phyloP scores from a whole-genome alignment of 1,140 invertebrate species.

The Neoseiulus cucumeris region DNA sequence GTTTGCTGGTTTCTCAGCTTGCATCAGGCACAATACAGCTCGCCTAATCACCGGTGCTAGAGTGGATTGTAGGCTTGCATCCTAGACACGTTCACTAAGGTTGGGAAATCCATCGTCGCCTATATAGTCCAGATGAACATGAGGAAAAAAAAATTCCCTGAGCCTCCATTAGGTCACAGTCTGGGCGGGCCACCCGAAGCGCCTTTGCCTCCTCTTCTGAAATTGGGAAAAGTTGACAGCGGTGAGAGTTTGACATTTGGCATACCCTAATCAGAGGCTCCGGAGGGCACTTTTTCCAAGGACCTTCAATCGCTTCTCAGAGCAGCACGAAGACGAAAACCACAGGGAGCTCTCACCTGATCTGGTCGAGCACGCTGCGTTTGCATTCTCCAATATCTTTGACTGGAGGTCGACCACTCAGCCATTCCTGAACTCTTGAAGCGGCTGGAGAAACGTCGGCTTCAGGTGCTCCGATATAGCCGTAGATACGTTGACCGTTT shows the following conservation, averaged over 20 bases:
- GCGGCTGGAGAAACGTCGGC: not conserved
- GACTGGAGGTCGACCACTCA: not conserved
- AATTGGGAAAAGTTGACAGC: not conserved
- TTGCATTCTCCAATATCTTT: slow-evolving; percentile 5
- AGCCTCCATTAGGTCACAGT: no score
- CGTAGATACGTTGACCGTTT: not conserved
- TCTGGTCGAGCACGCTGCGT: slow-evolving; percentile 7
- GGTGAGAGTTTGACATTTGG: not conserved
- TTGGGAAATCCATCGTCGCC: no score
- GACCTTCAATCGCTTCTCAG: not conserved
- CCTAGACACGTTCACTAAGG: no score
- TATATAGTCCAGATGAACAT: no score
- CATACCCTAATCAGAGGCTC: not conserved
- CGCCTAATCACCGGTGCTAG: no score
- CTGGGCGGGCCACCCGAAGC: not conserved
- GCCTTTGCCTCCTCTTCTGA: not conserved
- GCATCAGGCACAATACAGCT: no score
- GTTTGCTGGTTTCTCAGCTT: no score
- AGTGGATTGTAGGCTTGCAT: no score
- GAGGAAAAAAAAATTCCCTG: no score
- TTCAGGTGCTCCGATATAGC: not conserved
- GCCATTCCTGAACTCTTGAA: not conserved
- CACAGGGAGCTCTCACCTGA: not conserved
- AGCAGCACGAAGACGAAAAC: not conserved
- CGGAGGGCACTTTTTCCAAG: not conserved